Evolutionary conservation across 53 echinoderm and acorn worm species (phyloP).

Genomic region (Stichopus horrens): DNA sequence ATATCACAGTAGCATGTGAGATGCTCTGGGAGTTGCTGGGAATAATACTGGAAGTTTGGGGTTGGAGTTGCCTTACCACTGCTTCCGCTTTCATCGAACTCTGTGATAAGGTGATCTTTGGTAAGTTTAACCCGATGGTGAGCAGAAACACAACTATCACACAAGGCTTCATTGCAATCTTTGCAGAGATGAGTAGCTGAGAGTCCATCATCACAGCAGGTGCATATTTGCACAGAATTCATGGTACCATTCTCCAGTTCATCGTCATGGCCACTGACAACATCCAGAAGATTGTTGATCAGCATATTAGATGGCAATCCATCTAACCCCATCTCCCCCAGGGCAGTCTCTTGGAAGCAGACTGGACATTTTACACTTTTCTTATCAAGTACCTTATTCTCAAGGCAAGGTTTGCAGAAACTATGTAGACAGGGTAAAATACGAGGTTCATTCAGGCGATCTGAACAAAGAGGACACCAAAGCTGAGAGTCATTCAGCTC

Average conservation of each 20-base stretch:
- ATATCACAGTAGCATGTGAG: slow-evolving; percentile 89
- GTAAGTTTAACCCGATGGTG: slow-evolving; percentile 93
- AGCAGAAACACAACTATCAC: slow-evolving; percentile 95
- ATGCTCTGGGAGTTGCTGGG: slow-evolving; percentile 70
- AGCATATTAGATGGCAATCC: slow-evolving; percentile 88
- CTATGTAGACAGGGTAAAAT: slow-evolving; percentile 90
- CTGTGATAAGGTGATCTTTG: slow-evolving; percentile 90
- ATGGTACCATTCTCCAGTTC: slow-evolving; percentile 65
- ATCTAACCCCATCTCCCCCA: slow-evolving; percentile 89
- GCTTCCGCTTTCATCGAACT: slow-evolving; percentile 70
- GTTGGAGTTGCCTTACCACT: slow-evolving; percentile 51
- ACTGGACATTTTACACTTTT: slow-evolving; percentile 86
- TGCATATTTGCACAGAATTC: slow-evolving; percentile 62
- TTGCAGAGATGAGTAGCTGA: slow-evolving; percentile 84
- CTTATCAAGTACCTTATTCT: slow-evolving; percentile 78
- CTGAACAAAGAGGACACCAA: slow-evolving; percentile 93
- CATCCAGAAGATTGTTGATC: slow-evolving; percentile 96
- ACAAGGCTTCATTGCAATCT: slow-evolving; percentile 88
- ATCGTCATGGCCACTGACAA: slow-evolving; percentile 90
- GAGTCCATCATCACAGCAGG: slow-evolving; percentile 93
- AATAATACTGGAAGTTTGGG: slow-evolving; percentile 44
- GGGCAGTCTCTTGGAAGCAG: slow-evolving; percentile 86
- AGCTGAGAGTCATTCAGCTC: slow-evolving; percentile 82
- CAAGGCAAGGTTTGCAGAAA: slow-evolving; percentile 91
- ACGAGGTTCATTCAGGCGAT: slow-evolving; percentile 85